A percentile compares a stretch with the other conserved stretches of the same genome.
These are phyloP conservation scores for Arremon brunneinucha DNA, from an alignment of 2,797 vertebrate genomes.

Conservation along the genomic window DNA sequence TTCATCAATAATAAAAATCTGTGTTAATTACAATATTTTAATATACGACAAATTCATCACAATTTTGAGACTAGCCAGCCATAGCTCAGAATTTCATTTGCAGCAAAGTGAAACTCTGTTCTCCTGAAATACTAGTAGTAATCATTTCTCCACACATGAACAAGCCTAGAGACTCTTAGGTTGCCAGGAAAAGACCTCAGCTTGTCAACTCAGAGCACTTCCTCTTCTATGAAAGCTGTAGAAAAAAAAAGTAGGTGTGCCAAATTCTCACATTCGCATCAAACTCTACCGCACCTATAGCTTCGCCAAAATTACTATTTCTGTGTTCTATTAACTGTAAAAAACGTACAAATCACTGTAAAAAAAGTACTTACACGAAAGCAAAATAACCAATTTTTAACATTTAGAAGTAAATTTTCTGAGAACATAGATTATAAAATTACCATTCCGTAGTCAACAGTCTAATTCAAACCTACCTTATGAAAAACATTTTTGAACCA, in stretches of 20 bases:
- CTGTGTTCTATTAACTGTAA: not conserved
- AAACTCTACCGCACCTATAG: not conserved
- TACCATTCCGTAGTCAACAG: not conserved
- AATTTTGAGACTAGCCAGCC: not conserved
- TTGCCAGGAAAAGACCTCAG: not conserved
- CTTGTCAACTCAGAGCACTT: not conserved
- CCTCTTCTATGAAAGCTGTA: not conserved
- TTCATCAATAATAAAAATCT: not conserved
- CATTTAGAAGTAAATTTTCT: not conserved
- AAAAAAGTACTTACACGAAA: not conserved
- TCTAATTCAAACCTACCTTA: not conserved
- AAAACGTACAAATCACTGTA: not conserved
- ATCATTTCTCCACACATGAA: not conserved
- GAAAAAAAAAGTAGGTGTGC: not conserved
- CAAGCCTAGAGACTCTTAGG: not conserved
- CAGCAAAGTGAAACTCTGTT: not conserved
- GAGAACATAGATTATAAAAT: not conserved
- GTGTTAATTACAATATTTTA: not conserved
- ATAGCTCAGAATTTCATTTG: not conserved
- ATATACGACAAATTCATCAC: not conserved
- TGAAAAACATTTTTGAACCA: not conserved
- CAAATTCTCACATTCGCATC: not conserved
- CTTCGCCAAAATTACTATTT: not conserved
- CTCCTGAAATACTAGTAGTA: not conserved
- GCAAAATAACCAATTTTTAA: fast-evolving